Base-by-base conservation (phyloP, 1,140 invertebrate genomes). In the Diabrotica undecimpunctata region DNA sequence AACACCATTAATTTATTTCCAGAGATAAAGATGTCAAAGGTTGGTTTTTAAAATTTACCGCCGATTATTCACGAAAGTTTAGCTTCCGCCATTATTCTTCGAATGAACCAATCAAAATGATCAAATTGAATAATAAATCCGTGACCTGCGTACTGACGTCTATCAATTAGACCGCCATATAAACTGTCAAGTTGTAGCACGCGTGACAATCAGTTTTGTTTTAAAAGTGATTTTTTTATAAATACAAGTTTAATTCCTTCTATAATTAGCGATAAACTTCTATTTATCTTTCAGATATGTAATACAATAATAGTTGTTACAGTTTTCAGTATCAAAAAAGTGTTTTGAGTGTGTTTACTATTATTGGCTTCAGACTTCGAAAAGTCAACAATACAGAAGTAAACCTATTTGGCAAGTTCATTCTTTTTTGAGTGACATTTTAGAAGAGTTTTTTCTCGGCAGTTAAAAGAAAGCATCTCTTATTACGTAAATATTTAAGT, bases 401-500 rank as follows among this genome's bases (percentile, higher is more conserved):
- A 25, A 9, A 25, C 13, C 8, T n/a, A 5, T 54, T 8, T 35
- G 12, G 53, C 53, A 54, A 54, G 10, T 54, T 25, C 3, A 8
- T 12, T 8, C 3, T 54, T 54, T 12, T 13, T 54, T 54, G 5
- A 12, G 8, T 5, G 11, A 13, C 25, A 54, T 10, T 54, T 35
- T 9, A 13, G n/a, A 54, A 10, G 8, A 10, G 9, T 54, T 9
- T 54, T 54, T n/a, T 13, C 7, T 13, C 12, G 8, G 25, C 5
- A 5, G 3, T n/a, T 35, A 9, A 8, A 1, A 54, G 12, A 54
- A 11, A 54, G n/a, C 2, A 8, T 54, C 5, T 5, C 35, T 13
- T 69, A 67, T 75, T 75, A 73, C 74, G 72, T 75, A 73, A 75
- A 75, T 61, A 67, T 62, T 61, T 60, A 59, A 52, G 51, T 56